phyloP scores from a whole-genome alignment of 2,888 invertebrate species.

The Pterostichus niger region DNA sequence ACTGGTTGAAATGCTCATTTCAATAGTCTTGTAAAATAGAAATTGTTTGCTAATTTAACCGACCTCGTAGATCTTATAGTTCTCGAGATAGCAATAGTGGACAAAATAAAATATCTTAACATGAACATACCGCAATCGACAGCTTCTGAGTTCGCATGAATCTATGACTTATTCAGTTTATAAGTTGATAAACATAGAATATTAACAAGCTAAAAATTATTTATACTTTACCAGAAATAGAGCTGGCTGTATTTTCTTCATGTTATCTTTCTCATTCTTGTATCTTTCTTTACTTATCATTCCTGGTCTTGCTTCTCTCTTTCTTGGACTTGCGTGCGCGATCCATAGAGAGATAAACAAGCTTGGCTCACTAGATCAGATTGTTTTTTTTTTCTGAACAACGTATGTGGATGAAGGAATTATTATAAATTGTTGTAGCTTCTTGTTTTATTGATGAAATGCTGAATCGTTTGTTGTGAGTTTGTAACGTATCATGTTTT shows the following conservation, averaged over 20 bases:
- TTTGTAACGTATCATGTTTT: conserved; percentile 39
- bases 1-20: no score
- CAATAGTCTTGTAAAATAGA: no score
- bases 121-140: background rate
- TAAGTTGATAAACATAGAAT: conserved; percentile 51
- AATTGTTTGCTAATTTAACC: no score
- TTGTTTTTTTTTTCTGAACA: conserved; percentile 27
- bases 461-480: conserved; percentile 43
- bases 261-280: background rate
- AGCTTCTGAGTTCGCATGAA: background rate
- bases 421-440: conserved; percentile 63
- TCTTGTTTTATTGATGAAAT: conserved; percentile 63
- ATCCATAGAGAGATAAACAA: conserved; percentile 44
- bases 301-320: conserved; percentile 18
- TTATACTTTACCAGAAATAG: conserved; percentile 54
- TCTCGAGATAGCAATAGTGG: no score
- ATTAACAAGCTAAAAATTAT: conserved; percentile 49
- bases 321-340: conserved; percentile 13
- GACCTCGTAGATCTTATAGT: no score
- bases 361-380: background rate
- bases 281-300: background rate
- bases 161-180: background rate
- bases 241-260: conserved; percentile 1
- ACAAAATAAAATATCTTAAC: background rate
- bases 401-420: conserved; percentile 59